Percentiles rank a stretch among this genome's conserved stretches.
Evolutionary conservation across 2,113 vertebrate species (phyloP).

Genomic region (Xenopus borealis): DNA sequence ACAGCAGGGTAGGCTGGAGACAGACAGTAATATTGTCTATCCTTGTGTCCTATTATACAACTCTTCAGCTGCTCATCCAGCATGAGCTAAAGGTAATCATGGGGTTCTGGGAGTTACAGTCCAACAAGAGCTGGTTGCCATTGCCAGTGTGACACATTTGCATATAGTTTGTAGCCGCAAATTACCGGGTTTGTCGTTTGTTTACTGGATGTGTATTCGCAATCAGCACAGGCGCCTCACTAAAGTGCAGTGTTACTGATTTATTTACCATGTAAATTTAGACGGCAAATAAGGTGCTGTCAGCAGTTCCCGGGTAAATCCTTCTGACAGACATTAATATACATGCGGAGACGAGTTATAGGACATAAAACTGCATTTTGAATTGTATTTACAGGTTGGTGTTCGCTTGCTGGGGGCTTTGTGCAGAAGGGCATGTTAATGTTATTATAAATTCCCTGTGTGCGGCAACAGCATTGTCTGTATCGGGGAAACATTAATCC

Average conservation of each 20-base stretch:
- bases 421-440: not conserved
- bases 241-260: constrained; percentile 78
- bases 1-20: no score
- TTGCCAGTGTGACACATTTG: constrained; percentile 57
- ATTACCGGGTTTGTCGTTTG: constrained; percentile 62
- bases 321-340: constrained; percentile 81
- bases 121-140: no score
- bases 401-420: not conserved
- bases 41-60: no score
- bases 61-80: no score
- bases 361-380: constrained; percentile 57
- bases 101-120: no score
- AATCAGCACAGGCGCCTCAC: constrained; percentile 72
- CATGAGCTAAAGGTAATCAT: no score
- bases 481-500: no score
- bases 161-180: constrained; percentile 61
- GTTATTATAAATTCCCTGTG: no score
- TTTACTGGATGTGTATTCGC: constrained; percentile 76
- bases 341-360: constrained; percentile 75
- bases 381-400: constrained; percentile 36
- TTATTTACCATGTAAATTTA: constrained; percentile 82
- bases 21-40: no score
- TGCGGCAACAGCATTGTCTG: no score
- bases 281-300: constrained; percentile 79
- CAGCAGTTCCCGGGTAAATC: constrained; percentile 79